Conservation (phyloP, 1,140 invertebrate species). For the Cotesia typhae region DNA sequence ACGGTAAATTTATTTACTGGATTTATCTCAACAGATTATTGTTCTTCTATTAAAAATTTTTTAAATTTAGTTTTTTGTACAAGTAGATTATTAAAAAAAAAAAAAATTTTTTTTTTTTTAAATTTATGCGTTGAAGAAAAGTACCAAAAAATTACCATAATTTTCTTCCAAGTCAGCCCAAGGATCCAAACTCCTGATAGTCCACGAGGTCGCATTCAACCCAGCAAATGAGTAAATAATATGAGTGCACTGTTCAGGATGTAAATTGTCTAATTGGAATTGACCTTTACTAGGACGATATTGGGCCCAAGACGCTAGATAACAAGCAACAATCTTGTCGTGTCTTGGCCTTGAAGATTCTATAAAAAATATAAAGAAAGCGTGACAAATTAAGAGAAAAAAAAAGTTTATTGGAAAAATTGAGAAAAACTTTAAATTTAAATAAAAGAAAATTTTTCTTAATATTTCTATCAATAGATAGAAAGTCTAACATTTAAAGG, state of each 20-base stretch:
- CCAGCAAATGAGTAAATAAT: slow-evolving; percentile 89
- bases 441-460: too few relatives aligned
- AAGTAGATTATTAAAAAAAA: too few relatives aligned
- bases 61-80: too few relatives aligned
- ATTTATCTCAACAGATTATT: too few relatives aligned
- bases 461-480: too few relatives aligned
- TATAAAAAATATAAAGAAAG: slow-evolving; percentile 22
- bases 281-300: slow-evolving; percentile 74
- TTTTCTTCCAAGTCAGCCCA: slow-evolving; percentile 80
- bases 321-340: slow-evolving; percentile 79
- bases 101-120: not conserved
- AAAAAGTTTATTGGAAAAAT: too few relatives aligned
- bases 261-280: slow-evolving; percentile 75
- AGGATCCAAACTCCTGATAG: slow-evolving; percentile 76
- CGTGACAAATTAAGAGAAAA: not conserved
- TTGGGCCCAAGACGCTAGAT: slow-evolving; percentile 80
- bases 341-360: slow-evolving; percentile 42
- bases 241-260: slow-evolving; percentile 85
- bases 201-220: slow-evolving; percentile 71
- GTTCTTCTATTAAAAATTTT: too few relatives aligned
- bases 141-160: slow-evolving; percentile 65
- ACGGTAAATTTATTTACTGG: too few relatives aligned
- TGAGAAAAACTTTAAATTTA: too few relatives aligned
- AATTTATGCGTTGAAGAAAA: too few relatives aligned
- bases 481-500: too few relatives aligned